Conservation (phyloP, 2,888 invertebrate species). For the Zhengitettix transpicula region DNA sequence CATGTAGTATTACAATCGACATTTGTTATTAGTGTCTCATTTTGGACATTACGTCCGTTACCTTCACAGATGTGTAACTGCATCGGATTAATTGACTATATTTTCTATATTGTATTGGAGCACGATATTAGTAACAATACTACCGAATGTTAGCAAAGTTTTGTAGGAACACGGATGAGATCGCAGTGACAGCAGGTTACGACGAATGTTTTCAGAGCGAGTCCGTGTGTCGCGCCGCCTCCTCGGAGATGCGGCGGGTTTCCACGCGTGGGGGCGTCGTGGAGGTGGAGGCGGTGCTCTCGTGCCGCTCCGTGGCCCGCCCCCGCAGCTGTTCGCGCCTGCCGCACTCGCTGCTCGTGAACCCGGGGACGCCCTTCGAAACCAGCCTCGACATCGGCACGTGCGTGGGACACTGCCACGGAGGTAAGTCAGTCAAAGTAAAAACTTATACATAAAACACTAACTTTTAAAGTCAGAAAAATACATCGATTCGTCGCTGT, state of each 20-base stretch:
- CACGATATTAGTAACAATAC: too few relatives aligned
- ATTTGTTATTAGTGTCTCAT: too few relatives aligned
- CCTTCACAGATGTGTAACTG: too few relatives aligned
- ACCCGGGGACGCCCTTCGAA: constrained; percentile 26
- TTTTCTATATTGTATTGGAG: too few relatives aligned
- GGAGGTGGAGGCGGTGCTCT: constrained; percentile 23
- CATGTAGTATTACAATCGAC: too few relatives aligned
- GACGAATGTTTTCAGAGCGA: neutral
- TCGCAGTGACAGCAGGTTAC: neutral
- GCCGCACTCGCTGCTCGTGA: constrained; percentile 21
- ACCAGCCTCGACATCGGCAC: constrained; percentile 24
- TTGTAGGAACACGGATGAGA: too few relatives aligned
- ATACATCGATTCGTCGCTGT: too few relatives aligned
- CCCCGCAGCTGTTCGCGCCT: constrained; percentile 20
- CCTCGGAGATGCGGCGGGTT: constrained; percentile 23
- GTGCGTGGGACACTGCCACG: constrained; percentile 24
- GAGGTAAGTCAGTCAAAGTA: constrained; percentile 17
- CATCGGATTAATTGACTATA: too few relatives aligned
- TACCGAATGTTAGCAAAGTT: too few relatives aligned
- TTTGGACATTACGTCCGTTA: too few relatives aligned
- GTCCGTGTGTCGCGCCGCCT: constrained; percentile 15
- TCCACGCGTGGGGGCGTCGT: constrained; percentile 25
- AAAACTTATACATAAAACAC: too few relatives aligned
- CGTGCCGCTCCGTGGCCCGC: constrained; percentile 21
- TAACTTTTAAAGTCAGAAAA: too few relatives aligned